phyloP scores from a whole-genome alignment of 2,797 vertebrate genomes.

The Rhinoraja longicauda region DNA sequence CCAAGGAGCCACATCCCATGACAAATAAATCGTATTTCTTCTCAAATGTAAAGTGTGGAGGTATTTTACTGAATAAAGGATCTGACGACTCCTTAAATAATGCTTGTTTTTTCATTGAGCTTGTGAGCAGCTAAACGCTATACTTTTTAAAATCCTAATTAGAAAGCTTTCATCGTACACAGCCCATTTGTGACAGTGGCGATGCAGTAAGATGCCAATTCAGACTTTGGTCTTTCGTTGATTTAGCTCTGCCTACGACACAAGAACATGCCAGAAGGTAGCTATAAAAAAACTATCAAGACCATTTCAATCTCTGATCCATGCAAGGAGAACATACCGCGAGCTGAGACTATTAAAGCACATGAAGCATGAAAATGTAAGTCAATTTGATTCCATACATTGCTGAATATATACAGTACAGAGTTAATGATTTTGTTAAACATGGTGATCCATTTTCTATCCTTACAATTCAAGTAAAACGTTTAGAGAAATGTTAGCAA shows the following conservation, averaged over 20 bases:
- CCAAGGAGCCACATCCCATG: not conserved
- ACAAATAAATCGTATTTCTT: not conserved
- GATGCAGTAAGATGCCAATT: not conserved
- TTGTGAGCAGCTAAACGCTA: not conserved
- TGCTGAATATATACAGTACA: not conserved
- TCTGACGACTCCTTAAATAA: not conserved
- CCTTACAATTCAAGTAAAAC: not conserved
- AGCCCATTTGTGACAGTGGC: not conserved
- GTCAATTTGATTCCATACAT: conserved; percentile 42
- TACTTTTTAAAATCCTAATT: too few species aligned
- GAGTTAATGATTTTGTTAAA: not conserved
- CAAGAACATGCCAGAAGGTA: conserved; percentile 74
- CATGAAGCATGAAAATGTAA: conserved; percentile 95
- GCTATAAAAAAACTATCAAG: conserved; percentile 95
- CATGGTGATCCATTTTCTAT: not conserved
- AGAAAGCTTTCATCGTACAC: not conserved
- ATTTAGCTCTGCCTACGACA: conserved; percentile 77
- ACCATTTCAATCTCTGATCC: conserved; percentile 91
- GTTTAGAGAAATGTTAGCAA: not conserved
- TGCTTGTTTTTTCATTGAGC: not conserved
- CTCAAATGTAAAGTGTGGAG: not conserved
- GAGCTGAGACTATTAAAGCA: conserved; percentile 90
- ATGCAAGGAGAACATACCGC: conserved; percentile 84
- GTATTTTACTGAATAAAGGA: not conserved
- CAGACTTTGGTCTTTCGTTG: conserved; percentile 24